phyloP scores from a whole-genome alignment of 2,888 invertebrate species.

The Amphimallon solstitiale region DNA sequence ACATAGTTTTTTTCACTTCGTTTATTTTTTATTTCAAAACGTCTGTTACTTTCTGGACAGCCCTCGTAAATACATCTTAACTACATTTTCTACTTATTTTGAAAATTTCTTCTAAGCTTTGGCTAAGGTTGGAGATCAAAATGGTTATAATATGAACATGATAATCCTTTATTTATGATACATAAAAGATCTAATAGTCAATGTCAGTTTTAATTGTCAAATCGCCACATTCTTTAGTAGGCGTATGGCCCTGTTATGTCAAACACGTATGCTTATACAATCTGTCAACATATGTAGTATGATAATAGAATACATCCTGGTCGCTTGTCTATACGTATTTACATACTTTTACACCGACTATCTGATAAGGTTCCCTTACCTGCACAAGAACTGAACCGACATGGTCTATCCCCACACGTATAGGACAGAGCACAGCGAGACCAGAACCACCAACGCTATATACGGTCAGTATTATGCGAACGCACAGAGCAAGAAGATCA shows the following conservation, averaged over 20 bases:
- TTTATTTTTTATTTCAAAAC: too few relatives aligned
- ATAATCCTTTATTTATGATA: too few relatives aligned
- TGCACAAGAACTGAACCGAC: conserved; percentile 51
- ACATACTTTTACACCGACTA: conserved; percentile 60
- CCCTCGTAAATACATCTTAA: too few relatives aligned
- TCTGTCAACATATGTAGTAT: conserved; percentile 4
- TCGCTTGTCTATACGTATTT: conserved; percentile 58
- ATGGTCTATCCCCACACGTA: conserved; percentile 62
- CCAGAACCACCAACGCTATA: conserved; percentile 57
- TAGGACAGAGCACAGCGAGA: conserved; percentile 61
- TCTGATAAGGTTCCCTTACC: conserved; percentile 55
- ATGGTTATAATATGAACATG: too few relatives aligned
- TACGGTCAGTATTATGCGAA: conserved; percentile 59
- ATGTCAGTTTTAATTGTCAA: too few relatives aligned
- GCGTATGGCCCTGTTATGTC: conserved; percentile 3
- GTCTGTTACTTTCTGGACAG: too few relatives aligned
- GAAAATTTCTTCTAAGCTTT: too few relatives aligned
- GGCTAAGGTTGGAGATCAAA: too few relatives aligned
- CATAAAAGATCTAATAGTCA: too few relatives aligned
- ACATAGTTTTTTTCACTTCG: too few relatives aligned
- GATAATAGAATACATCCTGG: conserved; percentile 54
- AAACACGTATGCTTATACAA: not conserved
- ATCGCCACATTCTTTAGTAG: not conserved
- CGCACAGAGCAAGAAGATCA: conserved; percentile 54
- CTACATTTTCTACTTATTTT: too few relatives aligned